These are phyloP conservation scores for Aplocera efformata DNA, from an alignment of 2,888 invertebrate genomes.

Conservation along the genomic window DNA sequence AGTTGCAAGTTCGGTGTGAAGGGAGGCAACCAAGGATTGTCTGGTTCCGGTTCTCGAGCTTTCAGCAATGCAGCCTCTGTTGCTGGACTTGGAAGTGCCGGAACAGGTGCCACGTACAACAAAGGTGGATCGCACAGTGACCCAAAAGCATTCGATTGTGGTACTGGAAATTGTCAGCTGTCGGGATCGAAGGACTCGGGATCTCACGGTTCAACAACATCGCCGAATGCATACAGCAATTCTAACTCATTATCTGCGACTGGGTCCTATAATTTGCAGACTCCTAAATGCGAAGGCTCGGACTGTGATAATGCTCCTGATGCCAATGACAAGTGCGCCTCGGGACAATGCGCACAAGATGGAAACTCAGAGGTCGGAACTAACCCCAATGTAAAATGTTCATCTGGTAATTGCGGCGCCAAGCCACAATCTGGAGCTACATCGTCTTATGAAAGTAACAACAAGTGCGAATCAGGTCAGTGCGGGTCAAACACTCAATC, in stretches of 20 bases:
- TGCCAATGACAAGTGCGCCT: conserved; percentile 12
- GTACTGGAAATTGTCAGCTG: conserved; percentile 18
- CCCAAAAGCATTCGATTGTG: conserved; percentile 18
- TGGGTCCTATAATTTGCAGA: conserved; percentile 21
- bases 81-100: conserved; percentile 20
- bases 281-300: conserved; percentile 40
- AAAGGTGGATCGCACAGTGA: conserved; percentile 10
- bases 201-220: conserved; percentile 5
- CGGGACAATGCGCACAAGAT: conserved; percentile 18
- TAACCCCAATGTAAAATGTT: conserved; percentile 18
- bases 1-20: conserved; percentile 31
- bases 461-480: conserved; percentile 40
- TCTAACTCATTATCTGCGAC: conserved; percentile 21
- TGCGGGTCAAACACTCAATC: conserved; percentile 26
- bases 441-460: conserved; percentile 13
- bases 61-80: conserved; percentile 26
- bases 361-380: conserved; percentile 9
- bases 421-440: conserved; percentile 4
- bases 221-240: conserved; percentile 14
- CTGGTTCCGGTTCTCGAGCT: conserved; percentile 20
- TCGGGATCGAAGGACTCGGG: conserved; percentile 7
- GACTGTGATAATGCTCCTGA: conserved; percentile 33
- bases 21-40: conserved; percentile 19
- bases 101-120: conserved; percentile 19
- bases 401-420: conserved; percentile 17